phyloP scores from a whole-genome alignment of 1,140 invertebrate genomes.

The Babylonia areolata region DNA sequence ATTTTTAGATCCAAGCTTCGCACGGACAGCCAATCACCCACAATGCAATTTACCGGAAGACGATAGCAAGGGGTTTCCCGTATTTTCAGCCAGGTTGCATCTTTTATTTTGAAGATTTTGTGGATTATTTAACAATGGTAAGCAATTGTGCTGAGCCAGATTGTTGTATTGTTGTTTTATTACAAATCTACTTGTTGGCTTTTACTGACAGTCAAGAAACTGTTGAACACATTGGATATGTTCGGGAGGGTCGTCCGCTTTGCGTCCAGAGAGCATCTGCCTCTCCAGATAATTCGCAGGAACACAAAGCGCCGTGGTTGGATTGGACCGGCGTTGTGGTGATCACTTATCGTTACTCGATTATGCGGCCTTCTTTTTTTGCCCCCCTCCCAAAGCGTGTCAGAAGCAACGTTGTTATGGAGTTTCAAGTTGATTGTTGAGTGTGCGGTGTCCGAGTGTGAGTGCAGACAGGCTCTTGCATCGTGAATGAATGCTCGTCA shows the following conservation, averaged over 20 bases:
- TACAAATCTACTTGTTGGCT: background rate
- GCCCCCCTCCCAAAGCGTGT: slow-evolving; percentile 2
- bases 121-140: slow-evolving; percentile 12
- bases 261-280: background rate
- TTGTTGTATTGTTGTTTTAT: background rate
- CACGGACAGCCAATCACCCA: slow-evolving; percentile 41
- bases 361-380: background rate
- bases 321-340: background rate
- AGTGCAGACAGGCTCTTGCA: background rate
- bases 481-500: slow-evolving; percentile 24
- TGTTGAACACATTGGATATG: background rate
- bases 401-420: background rate
- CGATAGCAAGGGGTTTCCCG: slow-evolving; percentile 26
- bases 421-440: background rate
- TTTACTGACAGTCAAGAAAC: background rate
- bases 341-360: background rate
- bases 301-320: slow-evolving; percentile 10
- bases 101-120: slow-evolving; percentile 29
- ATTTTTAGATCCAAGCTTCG: slow-evolving; percentile 31
- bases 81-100: slow-evolving; percentile 33
- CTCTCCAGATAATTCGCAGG: background rate
- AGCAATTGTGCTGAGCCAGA: background rate
- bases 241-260: background rate
- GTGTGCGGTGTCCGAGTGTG: background rate
- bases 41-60: slow-evolving; percentile 42